Conservation (phyloP, 2,888 invertebrate species). For the Lasius fuliginosus region DNA sequence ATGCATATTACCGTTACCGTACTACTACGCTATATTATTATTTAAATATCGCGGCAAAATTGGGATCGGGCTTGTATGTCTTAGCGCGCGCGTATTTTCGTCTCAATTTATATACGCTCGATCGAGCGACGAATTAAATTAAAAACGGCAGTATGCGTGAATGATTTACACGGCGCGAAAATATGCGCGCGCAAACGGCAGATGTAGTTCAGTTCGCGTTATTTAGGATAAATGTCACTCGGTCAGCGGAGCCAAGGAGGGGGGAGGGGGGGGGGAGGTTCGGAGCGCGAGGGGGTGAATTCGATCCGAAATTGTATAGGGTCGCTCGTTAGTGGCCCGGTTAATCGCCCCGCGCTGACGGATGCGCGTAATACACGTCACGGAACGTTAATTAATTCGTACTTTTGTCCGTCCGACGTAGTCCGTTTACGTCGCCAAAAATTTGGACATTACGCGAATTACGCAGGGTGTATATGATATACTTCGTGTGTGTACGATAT, state of each 20-base stretch:
- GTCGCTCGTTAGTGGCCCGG: slow-evolving; percentile 53
- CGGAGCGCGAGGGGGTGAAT: slow-evolving; percentile 44
- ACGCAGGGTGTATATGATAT: background rate
- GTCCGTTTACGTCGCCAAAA: background rate
- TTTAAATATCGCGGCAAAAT: slow-evolving; percentile 12
- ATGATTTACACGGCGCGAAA: slow-evolving; percentile 66
- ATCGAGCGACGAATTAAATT: slow-evolving; percentile 50
- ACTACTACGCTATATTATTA: background rate
- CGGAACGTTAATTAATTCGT: slow-evolving; percentile 40
- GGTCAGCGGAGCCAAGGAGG: slow-evolving; percentile 71
- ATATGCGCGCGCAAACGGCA: slow-evolving; percentile 42
- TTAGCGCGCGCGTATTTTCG: slow-evolving; percentile 24
- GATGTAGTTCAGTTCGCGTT: slow-evolving; percentile 67
- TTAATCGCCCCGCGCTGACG: slow-evolving; percentile 36
- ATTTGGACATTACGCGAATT: slow-evolving; percentile 12
- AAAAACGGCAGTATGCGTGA: slow-evolving; percentile 57
- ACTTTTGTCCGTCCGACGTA: slow-evolving; percentile 6
- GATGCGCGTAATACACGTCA: slow-evolving; percentile 8
- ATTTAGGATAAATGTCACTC: slow-evolving; percentile 79
- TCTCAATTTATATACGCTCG: background rate
- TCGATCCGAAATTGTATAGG: slow-evolving; percentile 38
- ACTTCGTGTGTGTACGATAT: background rate
- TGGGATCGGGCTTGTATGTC: background rate
- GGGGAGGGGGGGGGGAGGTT: background rate
- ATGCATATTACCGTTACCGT: background rate